Percentiles rank a stretch among this genome's conserved stretches.
phyloP scores from a whole-genome alignment of 2,797 vertebrate species.

The Presbytis comata region DNA sequence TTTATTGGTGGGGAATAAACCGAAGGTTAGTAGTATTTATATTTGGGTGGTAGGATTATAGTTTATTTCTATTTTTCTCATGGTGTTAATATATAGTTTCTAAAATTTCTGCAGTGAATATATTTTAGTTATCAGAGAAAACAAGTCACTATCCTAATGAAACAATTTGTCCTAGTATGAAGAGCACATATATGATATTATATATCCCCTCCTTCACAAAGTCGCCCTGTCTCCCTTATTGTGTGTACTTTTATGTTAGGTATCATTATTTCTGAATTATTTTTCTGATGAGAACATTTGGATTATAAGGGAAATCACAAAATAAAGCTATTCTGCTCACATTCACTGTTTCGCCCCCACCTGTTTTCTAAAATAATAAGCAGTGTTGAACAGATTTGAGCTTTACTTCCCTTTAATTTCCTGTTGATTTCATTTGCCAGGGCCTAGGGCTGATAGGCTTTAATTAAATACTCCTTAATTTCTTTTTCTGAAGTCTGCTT shows the following conservation, averaged over 20 bases:
- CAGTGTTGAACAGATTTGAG: neutral
- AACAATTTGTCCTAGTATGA: neutral
- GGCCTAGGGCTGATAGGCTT: neutral
- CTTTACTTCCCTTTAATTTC: neutral
- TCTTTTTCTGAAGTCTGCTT: neutral
- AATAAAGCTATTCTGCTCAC: neutral
- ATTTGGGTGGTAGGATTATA: neutral
- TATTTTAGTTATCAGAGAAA: neutral
- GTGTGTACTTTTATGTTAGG: neutral
- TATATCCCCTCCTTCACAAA: neutral
- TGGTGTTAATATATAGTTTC: neutral
- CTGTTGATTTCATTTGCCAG: neutral
- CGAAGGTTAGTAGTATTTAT: neutral
- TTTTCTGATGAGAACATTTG: neutral
- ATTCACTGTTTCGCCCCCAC: neutral
- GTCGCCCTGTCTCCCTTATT: neutral
- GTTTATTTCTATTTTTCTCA: neutral
- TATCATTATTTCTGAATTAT: neutral
- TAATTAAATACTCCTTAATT: neutral
- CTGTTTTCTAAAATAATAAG: neutral
- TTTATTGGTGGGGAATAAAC: neutral
- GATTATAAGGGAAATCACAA: neutral
- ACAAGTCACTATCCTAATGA: neutral
- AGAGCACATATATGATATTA: neutral
- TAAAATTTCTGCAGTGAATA: neutral